Conservation (phyloP, 2,888 invertebrate species). For the Torymus auratus region DNA sequence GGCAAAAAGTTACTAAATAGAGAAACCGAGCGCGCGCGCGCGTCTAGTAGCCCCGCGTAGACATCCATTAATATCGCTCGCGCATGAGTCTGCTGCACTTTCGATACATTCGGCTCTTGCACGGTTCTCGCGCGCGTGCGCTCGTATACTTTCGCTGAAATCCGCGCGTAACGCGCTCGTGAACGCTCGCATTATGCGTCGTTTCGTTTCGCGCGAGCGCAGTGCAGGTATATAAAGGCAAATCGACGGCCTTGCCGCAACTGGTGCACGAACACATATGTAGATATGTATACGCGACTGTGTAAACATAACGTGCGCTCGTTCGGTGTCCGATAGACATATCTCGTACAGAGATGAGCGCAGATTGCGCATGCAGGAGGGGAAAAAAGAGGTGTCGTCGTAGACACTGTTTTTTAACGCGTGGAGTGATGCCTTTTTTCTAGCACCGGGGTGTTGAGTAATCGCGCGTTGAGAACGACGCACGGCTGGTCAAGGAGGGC, state of each 20-base stretch:
- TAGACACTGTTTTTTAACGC: neutral
- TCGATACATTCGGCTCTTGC: slow-evolving; percentile 29
- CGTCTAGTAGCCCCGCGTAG: neutral
- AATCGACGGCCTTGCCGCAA: slow-evolving; percentile 63
- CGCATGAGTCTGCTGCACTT: slow-evolving; percentile 17
- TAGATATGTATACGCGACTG: slow-evolving; percentile 3
- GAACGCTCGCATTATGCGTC: neutral
- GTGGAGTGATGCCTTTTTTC: no score
- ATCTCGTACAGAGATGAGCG: neutral
- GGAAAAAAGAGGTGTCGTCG: neutral
- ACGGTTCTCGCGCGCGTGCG: slow-evolving; percentile 34
- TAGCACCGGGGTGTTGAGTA: no score
- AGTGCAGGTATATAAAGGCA: slow-evolving; percentile 30
- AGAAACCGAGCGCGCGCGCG: slow-evolving; percentile 7
- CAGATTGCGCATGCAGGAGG: neutral
- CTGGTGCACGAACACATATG: slow-evolving; percentile 64
- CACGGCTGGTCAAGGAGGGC: no score
- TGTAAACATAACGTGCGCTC: neutral
- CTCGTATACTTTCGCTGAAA: neutral
- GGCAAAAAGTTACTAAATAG: slow-evolving; percentile 37
- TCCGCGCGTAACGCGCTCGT: neutral
- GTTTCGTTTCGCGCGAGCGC: neutral
- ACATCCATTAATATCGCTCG: slow-evolving; percentile 33
- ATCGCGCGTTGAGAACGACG: no score
- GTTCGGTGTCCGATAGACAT: neutral